phyloP scores from a whole-genome alignment of 2,113 vertebrate species.

The Mesocricetus auratus region DNA sequence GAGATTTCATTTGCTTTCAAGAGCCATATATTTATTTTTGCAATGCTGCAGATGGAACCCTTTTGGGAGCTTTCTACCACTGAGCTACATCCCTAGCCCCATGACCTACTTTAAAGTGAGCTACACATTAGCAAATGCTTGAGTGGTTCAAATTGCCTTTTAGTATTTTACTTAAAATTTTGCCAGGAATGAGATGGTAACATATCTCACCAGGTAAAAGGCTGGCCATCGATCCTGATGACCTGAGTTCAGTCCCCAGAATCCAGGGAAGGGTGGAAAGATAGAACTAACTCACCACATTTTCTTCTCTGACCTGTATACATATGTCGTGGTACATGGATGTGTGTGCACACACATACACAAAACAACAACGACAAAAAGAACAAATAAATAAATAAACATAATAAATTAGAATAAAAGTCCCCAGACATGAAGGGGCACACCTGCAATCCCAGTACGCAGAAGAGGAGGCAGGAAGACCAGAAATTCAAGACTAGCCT shows the following conservation, averaged over 20 bases:
- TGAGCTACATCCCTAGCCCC: neutral
- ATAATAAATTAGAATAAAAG: neutral
- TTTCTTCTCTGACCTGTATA: too few species aligned
- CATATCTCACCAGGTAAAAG: neutral
- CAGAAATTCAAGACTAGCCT: neutral
- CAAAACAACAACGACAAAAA: neutral
- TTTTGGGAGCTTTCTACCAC: neutral
- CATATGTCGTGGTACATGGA: neutral
- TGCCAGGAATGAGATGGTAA: neutral
- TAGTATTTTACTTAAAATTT: constrained; percentile 5
- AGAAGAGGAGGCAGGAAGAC: neutral
- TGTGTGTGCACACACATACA: neutral
- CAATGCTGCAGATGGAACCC: neutral
- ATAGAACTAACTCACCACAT: neutral
- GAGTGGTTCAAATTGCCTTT: constrained; percentile 20
- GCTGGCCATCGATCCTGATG: neutral
- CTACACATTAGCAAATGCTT: neutral
- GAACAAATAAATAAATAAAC: neutral
- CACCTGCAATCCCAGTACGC: neutral
- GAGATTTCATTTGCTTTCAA: constrained; percentile 57
- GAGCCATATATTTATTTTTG: neutral
- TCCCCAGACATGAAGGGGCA: neutral
- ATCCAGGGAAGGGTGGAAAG: neutral
- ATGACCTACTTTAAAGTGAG: constrained; percentile 36
- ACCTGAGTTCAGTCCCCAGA: neutral